phyloP scores from a whole-genome alignment of 1,140 invertebrate genomes.

The Panulirus ornatus region DNA sequence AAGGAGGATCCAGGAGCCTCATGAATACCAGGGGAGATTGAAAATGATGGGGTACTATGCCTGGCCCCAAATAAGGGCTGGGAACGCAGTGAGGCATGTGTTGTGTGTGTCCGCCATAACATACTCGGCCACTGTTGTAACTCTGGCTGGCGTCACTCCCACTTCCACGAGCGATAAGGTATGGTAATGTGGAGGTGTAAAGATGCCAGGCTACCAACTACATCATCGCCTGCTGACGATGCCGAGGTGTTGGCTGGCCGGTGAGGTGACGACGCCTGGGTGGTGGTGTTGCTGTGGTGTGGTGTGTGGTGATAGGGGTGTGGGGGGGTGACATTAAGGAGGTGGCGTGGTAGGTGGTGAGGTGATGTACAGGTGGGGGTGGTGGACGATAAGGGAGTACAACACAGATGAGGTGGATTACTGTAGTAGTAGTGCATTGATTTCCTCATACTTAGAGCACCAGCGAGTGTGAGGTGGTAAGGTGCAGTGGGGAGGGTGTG shows the following conservation, averaged over 20 bases:
- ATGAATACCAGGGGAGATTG: slow-evolving; percentile 37
- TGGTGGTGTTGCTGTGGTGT: slow-evolving; percentile 17
- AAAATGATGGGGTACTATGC: slow-evolving; percentile 20
- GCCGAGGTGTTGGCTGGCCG: neutral
- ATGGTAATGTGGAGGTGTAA: slow-evolving; percentile 16
- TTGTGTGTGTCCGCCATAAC: slow-evolving; percentile 9
- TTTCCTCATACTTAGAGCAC: too few relatives aligned
- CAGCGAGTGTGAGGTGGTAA: too few relatives aligned
- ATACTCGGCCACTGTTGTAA: slow-evolving; percentile 8
- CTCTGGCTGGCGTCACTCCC: slow-evolving; percentile 33
- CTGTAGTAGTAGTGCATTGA: neutral
- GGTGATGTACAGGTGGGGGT: neutral
- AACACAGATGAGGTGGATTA: neutral
- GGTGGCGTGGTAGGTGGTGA: neutral
- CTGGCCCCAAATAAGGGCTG: neutral
- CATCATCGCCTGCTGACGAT: neutral
- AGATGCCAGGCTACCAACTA: neutral
- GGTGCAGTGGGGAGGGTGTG: too few relatives aligned
- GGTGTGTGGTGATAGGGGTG: neutral
- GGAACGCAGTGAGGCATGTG: neutral
- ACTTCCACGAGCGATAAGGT: slow-evolving; percentile 33
- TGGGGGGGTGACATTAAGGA: neutral
- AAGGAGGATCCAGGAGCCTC: slow-evolving; percentile 2
- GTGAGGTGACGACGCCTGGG: neutral
- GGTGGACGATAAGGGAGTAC: neutral